Base-by-base conservation (phyloP, 2,888 invertebrate genomes). In the Aspidapion aeneum region DNA sequence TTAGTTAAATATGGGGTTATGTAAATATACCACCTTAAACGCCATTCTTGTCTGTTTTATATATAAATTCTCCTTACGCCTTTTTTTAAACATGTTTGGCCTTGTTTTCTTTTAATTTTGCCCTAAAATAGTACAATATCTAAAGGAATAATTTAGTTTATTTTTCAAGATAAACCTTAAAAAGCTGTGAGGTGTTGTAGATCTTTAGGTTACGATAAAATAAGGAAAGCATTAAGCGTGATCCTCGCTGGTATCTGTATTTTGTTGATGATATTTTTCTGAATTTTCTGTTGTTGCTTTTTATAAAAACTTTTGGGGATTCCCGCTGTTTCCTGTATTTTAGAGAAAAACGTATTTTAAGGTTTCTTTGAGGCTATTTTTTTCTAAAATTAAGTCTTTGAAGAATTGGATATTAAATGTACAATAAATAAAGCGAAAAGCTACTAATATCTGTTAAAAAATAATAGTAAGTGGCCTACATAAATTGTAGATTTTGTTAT, bases 391-490 rank as follows among this genome's bases (percentile, higher is more conserved):
- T 7, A 35, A 54, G 61, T 70, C 65, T 67, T 63, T n/a, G n/a
- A n/a, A n/a, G n/a, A 69, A 66, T 69, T 67, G 63, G 65, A 58
- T 65, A 65, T 64, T 67, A 64, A 62, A 61, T 66, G 61, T 65
- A 65, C 68, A 67, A 62, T 64, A 61, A 55, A 64, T 67, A 68
- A 66, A 66, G 64, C 35, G 3, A 35, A 35, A 7, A 7, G 12
- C 3, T 35, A 35, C 3, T 35, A 35, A 35, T 35, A 7, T 3
- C 12, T 35, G 35, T 35, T 35, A 35, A 35, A 35, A n/a, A n/a
- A 35, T 12, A 7, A 35, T 3, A 35, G 3, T 35, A 61, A 55
- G 60, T 64, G 65, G 66, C 68, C 64, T 63, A 60, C 61, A 52
- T 7, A 7, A 35, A 35, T 35, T 35, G 35, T 66, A 66, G 64